These are phyloP conservation scores for Drosophila prosaltans DNA, from an alignment of 1,140 invertebrate species.

Conservation along the genomic window DNA sequence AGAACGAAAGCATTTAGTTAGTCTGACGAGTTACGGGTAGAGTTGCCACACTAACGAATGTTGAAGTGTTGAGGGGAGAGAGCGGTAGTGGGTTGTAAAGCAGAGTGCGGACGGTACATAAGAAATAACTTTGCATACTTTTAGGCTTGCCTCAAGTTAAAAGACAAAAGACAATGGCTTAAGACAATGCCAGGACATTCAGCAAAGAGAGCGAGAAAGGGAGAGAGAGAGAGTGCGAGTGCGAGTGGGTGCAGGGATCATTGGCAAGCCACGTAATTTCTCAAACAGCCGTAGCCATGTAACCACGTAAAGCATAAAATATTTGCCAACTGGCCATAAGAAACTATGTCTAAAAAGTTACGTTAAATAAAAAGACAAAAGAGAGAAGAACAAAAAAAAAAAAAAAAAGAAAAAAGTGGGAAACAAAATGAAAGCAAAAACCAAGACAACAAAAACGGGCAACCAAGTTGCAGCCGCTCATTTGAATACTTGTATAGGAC, in stretches of 20 bases:
- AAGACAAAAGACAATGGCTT: slow-evolving; percentile 50
- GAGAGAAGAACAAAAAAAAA: slow-evolving; percentile 22
- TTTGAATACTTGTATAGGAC: slow-evolving; percentile 65
- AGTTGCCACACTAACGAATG: slow-evolving; percentile 1
- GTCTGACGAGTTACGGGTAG: slow-evolving; percentile 3
- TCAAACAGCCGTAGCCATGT: slow-evolving; percentile 66
- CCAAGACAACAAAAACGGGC: slow-evolving; percentile 49
- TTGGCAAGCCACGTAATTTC: slow-evolving; percentile 73
- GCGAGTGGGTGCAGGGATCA: slow-evolving; percentile 4
- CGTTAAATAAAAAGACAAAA: slow-evolving; percentile 28
- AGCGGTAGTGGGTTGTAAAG: slow-evolving; percentile 21
- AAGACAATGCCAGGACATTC: neutral
- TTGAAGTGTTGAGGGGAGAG: slow-evolving; percentile 11
- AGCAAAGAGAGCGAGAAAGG: no score
- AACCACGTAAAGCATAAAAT: slow-evolving; percentile 81
- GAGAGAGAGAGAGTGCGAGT: slow-evolving; percentile 32
- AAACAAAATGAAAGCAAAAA: slow-evolving; percentile 32
- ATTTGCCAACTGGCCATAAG: slow-evolving; percentile 55
- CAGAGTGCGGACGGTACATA: slow-evolving; percentile 20
- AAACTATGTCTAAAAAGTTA: slow-evolving; percentile 78
- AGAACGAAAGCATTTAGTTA: slow-evolving; percentile 55
- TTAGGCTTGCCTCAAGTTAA: slow-evolving; percentile 72
- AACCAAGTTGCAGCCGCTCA: slow-evolving; percentile 64
- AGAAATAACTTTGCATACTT: slow-evolving; percentile 81
- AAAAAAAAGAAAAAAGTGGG: slow-evolving; percentile 11